Conservation (phyloP, 2,888 invertebrate genomes). For the Parochlus steinenii region DNA sequence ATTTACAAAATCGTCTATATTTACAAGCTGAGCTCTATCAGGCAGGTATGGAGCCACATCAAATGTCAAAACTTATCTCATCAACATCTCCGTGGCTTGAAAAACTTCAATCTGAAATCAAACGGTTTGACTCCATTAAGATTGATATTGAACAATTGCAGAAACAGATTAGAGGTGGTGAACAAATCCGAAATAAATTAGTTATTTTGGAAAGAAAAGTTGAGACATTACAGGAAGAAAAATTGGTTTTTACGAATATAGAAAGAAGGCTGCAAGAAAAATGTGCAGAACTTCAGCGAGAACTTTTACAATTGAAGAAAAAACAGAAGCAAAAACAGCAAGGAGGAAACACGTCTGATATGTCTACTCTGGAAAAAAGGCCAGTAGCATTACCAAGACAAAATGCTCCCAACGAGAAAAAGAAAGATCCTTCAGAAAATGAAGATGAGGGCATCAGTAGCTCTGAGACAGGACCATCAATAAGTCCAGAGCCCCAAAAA, state of each 20-base stretch:
- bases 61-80: constrained; percentile 35
- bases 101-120: constrained; percentile 47
- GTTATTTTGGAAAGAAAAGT: constrained; percentile 52
- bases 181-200: constrained; percentile 51
- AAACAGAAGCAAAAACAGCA: constrained; percentile 25
- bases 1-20: constrained; percentile 60
- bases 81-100: constrained; percentile 46
- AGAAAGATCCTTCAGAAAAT: constrained; percentile 49
- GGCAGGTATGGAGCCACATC: constrained; percentile 51
- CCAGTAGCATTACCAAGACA: constrained; percentile 27
- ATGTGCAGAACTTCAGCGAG: constrained; percentile 57
- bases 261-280: constrained; percentile 59
- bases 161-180: constrained; percentile 49
- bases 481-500: constrained; percentile 51
- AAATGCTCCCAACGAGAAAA: constrained; percentile 17
- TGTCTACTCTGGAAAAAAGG: constrained; percentile 23
- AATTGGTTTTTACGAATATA: constrained; percentile 51
- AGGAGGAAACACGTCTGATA: constrained; percentile 21
- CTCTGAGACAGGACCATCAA: constrained; percentile 51
- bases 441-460: constrained; percentile 83
- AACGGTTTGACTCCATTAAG: constrained; percentile 58
- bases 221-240: constrained; percentile 63
- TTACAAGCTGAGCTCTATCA: constrained; percentile 73
- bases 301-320: constrained; percentile 36
- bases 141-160: constrained; percentile 64